Evolutionary conservation across 1,140 invertebrate species (phyloP).

Genomic region (Lucilia sericata): DNA sequence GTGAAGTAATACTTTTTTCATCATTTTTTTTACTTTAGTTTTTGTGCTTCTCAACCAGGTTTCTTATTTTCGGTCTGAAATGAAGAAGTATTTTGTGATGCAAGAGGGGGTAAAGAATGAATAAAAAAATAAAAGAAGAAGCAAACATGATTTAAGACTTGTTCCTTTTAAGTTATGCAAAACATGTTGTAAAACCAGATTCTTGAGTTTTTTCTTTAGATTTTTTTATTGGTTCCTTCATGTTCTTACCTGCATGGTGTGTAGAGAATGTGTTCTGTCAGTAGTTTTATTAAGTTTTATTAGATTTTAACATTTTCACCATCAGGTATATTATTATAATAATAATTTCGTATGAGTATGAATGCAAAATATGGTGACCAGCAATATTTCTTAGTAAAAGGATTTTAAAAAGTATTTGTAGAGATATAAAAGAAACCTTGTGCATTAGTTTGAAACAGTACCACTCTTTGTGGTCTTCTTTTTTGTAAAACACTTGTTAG

Average conservation of each 20-base stretch:
- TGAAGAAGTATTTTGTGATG: background rate
- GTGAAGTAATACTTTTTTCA: constrained; percentile 15
- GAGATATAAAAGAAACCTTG: too few relatives aligned
- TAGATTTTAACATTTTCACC: too few relatives aligned
- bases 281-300: background rate
- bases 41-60: background rate
- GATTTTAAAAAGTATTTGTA: too few relatives aligned
- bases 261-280: background rate
- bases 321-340: background rate
- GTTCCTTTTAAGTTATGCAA: constrained; percentile 43
- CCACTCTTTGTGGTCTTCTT: too few relatives aligned
- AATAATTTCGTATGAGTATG: background rate
- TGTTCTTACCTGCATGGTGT: background rate
- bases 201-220: background rate
- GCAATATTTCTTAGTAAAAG: too few relatives aligned
- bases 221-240: background rate
- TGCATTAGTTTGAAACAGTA: too few relatives aligned
- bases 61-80: background rate
- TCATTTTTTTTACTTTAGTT: background rate
- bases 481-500: background rate
- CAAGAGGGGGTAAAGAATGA: background rate
- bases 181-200: constrained; percentile 41
- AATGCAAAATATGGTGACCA: background rate
- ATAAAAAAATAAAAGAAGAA: background rate
- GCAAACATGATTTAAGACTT: constrained; percentile 41